A percentile compares a stretch with the other conserved stretches of the same genome.
phyloP scores from a whole-genome alignment of 1,140 invertebrate species.

The Heliconius himera region DNA sequence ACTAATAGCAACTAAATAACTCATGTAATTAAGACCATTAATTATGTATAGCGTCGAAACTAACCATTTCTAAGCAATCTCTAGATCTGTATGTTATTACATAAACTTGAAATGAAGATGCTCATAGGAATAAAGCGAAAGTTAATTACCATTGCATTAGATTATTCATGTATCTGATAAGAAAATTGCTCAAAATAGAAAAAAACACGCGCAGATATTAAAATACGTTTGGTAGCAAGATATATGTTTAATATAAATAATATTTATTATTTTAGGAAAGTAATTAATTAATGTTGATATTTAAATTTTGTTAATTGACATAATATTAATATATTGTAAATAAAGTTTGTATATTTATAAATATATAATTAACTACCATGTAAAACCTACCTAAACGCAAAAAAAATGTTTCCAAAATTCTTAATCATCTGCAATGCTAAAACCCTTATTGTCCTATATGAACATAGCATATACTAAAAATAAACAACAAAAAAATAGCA shows the following conservation, averaged over 20 bases:
- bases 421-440: not conserved
- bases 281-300: not conserved
- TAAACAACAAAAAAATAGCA: not conserved
- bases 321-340: not conserved
- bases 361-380: too few relatives aligned
- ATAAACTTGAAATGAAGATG: constrained; percentile 32
- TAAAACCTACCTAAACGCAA: too few relatives aligned
- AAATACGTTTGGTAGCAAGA: not conserved
- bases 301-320: not conserved
- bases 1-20: constrained; percentile 8
- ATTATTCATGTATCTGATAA: constrained; percentile 31
- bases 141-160: constrained; percentile 34
- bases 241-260: too few relatives aligned
- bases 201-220: not conserved
- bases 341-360: too few relatives aligned
- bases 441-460: not conserved
- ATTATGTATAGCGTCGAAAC: constrained; percentile 5
- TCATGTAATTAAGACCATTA: not conserved
- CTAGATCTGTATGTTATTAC: constrained; percentile 25
- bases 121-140: constrained; percentile 39
- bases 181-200: constrained; percentile 12
- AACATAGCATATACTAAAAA: not conserved
- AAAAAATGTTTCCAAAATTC: too few relatives aligned
- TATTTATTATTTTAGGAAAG: not conserved
- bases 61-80: constrained; percentile 24